Evolutionary conservation across 2,113 vertebrate species (phyloP), one percentile per base, ranked within the genome.

Genomic region (Tupaia tana): DNA sequence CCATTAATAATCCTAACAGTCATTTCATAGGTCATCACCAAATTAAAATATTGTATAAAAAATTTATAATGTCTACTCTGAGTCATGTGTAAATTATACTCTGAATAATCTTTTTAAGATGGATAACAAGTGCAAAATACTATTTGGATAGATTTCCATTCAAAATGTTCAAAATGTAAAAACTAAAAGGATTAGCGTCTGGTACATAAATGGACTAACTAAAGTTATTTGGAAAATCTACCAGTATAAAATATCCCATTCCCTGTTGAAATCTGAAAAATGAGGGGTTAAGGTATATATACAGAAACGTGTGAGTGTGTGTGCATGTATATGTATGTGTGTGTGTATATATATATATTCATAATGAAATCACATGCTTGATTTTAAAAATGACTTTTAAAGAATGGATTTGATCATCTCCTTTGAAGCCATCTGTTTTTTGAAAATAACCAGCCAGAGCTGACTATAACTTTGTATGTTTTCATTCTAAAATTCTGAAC

Each of bases 351-450:
- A 24, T 27, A 13, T 29, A 27, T 74, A 6, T 78, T 71, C 19
- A 67, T 13, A 27, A n/a, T 75, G 9, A 24, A 93, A 89, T 79
- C 86, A 86, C 54, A 82, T 82, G 89, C 25, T 29, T 95, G 73
- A 59, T 24, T 94, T 95, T 89, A 84, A 96, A 90, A 95, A 86
- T 83, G 67, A 89, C 24, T 90, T 95, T 91, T 95, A 87, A 89
- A 94, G 63, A 94, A 93, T 86, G 16, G 66, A 84, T 96, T 87
- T 88, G 82, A 95, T 93, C 52, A 75, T 95, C 56, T 95, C 66
- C 90, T 93, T 93, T 24, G 95, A 95, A 95, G 63, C 69, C 79
- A 93, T 90, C 74, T 96, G 87, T 9, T 87, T 96, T 96, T 69
- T 85, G 58, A 93, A 90, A 95, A 90, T 27, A 94, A 89, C n/a